These are phyloP conservation scores for Pheosia tremula DNA, from an alignment of 2,888 invertebrate genomes.

Conservation along the genomic window DNA sequence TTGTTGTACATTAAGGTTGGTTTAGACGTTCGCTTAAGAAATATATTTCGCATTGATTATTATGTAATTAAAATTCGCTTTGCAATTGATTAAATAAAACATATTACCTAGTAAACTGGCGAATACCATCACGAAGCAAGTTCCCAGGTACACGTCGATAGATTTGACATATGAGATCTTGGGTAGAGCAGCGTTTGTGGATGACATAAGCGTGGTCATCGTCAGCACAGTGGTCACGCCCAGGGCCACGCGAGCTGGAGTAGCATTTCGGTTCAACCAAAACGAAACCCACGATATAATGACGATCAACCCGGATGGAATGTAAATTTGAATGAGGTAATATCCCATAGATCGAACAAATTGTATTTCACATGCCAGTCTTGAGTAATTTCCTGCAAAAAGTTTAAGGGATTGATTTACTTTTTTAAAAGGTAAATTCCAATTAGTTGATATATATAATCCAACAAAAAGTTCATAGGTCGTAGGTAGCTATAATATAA, in stretches of 20 bases:
- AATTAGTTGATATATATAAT: no score
- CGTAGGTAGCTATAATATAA: no score
- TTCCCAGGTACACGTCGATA: constrained; percentile 98
- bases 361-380: constrained; percentile 97
- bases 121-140: constrained; percentile 99
- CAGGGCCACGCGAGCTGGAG: constrained; percentile 96
- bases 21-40: constrained; percentile 24
- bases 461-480: no score
- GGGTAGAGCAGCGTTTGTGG: constrained; percentile 97
- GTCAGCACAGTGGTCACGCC: constrained; percentile 98
- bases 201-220: constrained; percentile 99
- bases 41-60: constrained; percentile 13
- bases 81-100: constrained; percentile 13
- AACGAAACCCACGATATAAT: constrained; percentile 99
- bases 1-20: constrained; percentile 5
- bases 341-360: constrained; percentile 99
- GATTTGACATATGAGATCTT: constrained; percentile 99
- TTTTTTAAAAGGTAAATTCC: no score
- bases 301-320: constrained; percentile 98
- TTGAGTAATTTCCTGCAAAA: constrained; percentile 95
- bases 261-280: constrained; percentile 98
- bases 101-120: constrained; percentile 95
- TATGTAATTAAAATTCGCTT: constrained; percentile 20
- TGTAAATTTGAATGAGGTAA: constrained; percentile 99
- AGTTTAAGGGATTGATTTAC: constrained; percentile 8